Evolutionary conservation across 2,113 vertebrate species (phyloP).

Genomic region (Osmerus eperlanus): DNA sequence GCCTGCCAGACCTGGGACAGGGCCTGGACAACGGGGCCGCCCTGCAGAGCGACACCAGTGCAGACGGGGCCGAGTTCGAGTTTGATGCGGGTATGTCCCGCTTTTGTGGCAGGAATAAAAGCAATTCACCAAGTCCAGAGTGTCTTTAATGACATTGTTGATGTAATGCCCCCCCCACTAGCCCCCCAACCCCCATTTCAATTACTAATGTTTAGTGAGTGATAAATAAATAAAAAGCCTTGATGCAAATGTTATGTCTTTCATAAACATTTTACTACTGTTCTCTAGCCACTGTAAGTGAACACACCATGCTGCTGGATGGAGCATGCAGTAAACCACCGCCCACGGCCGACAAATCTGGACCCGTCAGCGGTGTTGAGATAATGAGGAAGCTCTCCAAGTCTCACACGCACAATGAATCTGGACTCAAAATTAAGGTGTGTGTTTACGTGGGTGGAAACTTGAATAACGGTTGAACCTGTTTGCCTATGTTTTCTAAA

Average conservation of each 20-base stretch:
- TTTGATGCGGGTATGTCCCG: constrained; percentile 88
- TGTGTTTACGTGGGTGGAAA: neutral
- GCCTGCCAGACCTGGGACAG: constrained; percentile 69
- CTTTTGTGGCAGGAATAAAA: no score
- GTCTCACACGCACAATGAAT: constrained; percentile 90
- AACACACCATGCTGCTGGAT: constrained; percentile 96
- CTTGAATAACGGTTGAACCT: neutral
- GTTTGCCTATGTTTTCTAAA: no score
- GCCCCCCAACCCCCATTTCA: neutral
- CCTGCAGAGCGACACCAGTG: constrained; percentile 95
- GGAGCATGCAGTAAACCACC: constrained; percentile 83
- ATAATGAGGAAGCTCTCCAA: constrained; percentile 98
- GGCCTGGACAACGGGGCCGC: constrained; percentile 84
- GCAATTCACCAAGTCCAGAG: neutral
- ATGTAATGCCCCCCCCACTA: no score
- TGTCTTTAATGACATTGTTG: constrained; percentile 42
- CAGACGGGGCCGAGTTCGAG: constrained; percentile 95
- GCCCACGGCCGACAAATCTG: constrained; percentile 80
- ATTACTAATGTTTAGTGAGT: no score
- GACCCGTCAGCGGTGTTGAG: constrained; percentile 91
- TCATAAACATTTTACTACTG: neutral
- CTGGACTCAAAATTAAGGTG: constrained; percentile 95
- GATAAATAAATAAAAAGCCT: no score
- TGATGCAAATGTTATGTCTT: neutral
- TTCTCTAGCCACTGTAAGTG: constrained; percentile 88